phyloP scores from a whole-genome alignment of 2,888 invertebrate genomes.

The Pterostichus madidus region DNA sequence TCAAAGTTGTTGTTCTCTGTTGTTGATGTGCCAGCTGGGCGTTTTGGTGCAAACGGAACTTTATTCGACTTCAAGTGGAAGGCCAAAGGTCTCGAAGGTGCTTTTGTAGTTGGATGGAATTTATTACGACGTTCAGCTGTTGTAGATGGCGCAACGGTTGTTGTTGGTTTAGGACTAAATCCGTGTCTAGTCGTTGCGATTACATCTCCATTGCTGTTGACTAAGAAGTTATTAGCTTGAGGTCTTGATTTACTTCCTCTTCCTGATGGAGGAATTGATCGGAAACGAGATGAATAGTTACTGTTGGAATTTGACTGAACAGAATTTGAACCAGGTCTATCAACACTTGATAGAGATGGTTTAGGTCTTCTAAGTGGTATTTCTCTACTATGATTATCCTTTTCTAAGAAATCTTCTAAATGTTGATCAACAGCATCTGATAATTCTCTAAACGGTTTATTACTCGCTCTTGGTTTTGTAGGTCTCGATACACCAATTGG shows the following conservation, averaged over 20 bases:
- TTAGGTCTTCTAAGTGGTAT: slow-evolving; percentile 60
- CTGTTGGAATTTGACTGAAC: slow-evolving; percentile 69
- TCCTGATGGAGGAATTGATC: slow-evolving; percentile 66
- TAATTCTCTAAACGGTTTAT: slow-evolving; percentile 69
- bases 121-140: slow-evolving; percentile 72
- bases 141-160: slow-evolving; percentile 71
- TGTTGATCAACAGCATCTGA: slow-evolving; percentile 73
- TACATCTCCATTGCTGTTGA: slow-evolving; percentile 74
- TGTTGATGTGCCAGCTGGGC: slow-evolving; percentile 72
- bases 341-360: slow-evolving; percentile 64
- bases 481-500: slow-evolving; percentile 39
- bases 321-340: slow-evolving; percentile 67
- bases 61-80: slow-evolving; percentile 71
- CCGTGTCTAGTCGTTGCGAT: slow-evolving; percentile 72
- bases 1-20: slow-evolving; percentile 74
- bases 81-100: slow-evolving; percentile 70
- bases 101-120: slow-evolving; percentile 71
- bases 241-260: slow-evolving; percentile 70
- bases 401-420: slow-evolving; percentile 72
- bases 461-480: slow-evolving; percentile 61
- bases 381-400: slow-evolving; percentile 65
- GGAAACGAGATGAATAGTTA: slow-evolving; percentile 67
- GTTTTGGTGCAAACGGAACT: slow-evolving; percentile 71
- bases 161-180: slow-evolving; percentile 71
- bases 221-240: slow-evolving; percentile 73